phyloP scores from a whole-genome alignment of 37 sponge, comb jelly and placozoan species.

The Bolinopsis microptera region DNA sequence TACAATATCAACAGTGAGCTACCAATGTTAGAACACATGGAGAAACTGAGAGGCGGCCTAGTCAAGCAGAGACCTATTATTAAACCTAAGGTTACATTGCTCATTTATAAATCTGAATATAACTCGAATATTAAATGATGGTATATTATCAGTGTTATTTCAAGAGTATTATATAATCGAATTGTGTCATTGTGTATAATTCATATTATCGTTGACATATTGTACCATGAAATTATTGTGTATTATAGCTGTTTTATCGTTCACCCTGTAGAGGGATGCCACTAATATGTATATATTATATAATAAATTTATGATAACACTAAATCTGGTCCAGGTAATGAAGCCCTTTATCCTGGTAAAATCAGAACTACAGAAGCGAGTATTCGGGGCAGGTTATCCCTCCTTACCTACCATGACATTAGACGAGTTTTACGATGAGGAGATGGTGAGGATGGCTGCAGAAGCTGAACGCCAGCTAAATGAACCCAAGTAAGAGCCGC shows the following conservation, averaged over 20 bases:
- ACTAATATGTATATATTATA: no score
- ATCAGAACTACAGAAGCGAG: slow-evolving; percentile 71
- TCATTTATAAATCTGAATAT: no score
- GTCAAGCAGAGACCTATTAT: not conserved
- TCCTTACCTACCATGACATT: slow-evolving; percentile 88
- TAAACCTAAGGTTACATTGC: slow-evolving; percentile 21
- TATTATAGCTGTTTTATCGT: no score
- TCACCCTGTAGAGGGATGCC: no score
- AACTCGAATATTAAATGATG: no score
- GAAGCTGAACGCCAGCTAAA: slow-evolving; percentile 15
- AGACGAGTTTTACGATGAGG: slow-evolving; percentile 89
- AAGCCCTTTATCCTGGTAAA: slow-evolving; percentile 59
- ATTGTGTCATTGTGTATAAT: no score
- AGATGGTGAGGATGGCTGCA: slow-evolving; percentile 22
- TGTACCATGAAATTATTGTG: no score
- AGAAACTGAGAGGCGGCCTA: slow-evolving; percentile 48
- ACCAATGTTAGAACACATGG: slow-evolving; percentile 61
- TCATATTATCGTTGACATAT: no score
- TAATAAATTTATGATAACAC: no score
- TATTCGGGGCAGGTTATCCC: slow-evolving; percentile 99
- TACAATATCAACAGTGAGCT: slow-evolving; percentile 65
- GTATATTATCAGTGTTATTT: no score
- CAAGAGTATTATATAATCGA: no score
- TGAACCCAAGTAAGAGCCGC: slow-evolving; percentile 8
- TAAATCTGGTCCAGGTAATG: no score